Percentiles rank a stretch among this genome's conserved stretches.
Evolutionary conservation across 2,888 invertebrate species (phyloP).

Genomic region (Sinelater perroti): DNA sequence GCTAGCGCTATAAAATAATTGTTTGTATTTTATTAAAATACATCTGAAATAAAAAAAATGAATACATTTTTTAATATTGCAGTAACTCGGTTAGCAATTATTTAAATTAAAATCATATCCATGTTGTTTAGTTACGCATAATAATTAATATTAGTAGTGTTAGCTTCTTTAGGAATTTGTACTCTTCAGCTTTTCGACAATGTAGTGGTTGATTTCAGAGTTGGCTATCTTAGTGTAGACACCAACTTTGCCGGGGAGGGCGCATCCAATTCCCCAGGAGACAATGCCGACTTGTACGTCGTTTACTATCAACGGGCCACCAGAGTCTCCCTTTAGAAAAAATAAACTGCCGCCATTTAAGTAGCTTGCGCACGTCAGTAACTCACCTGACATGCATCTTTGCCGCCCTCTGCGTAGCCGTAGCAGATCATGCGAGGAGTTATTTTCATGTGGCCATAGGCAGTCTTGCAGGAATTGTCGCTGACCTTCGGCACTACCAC

Average conservation of each 20-base stretch:
- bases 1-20: too few relatives aligned
- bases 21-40: too few relatives aligned
- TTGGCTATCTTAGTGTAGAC: slow-evolving; percentile 6
- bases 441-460: neutral
- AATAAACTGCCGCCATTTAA: too few relatives aligned
- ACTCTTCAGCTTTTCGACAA: too few relatives aligned
- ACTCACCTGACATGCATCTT: slow-evolving; percentile 23
- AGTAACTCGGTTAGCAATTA: too few relatives aligned
- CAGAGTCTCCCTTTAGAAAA: slow-evolving; percentile 19
- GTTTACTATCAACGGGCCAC: slow-evolving; percentile 4
- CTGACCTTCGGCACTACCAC: neutral
- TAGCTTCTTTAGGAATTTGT: too few relatives aligned
- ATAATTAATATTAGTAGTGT: too few relatives aligned
- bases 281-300: slow-evolving; percentile 4
- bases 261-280: slow-evolving; percentile 11
- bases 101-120: too few relatives aligned
- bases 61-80: too few relatives aligned
- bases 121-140: too few relatives aligned
- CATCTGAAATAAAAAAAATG: too few relatives aligned
- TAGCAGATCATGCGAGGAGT: slow-evolving; percentile 10
- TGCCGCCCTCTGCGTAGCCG: neutral
- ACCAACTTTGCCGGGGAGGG: neutral
- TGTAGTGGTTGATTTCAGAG: neutral
- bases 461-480: neutral
- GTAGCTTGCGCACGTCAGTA: too few relatives aligned